A percentile compares a stretch with the other conserved stretches of the same genome.
These are phyloP conservation scores for Abscondita cerata DNA, from an alignment of 2,888 invertebrate species.

Conservation along the genomic window DNA sequence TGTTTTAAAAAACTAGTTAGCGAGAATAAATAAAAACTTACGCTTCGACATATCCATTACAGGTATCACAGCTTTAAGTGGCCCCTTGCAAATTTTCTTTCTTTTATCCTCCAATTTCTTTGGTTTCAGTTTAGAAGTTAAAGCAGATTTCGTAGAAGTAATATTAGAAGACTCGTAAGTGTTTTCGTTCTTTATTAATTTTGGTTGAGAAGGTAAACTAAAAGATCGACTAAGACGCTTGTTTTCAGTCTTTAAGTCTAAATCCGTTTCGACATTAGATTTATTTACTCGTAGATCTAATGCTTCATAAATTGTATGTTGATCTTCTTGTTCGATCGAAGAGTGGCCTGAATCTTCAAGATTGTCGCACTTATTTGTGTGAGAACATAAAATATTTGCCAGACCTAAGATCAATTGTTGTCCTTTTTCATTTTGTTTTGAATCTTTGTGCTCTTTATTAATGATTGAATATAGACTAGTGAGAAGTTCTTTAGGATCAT, in stretches of 20 bases:
- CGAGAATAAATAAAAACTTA: neutral
- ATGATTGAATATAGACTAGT: constrained; percentile 38
- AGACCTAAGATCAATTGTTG: constrained; percentile 36
- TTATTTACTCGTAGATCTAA: constrained; percentile 25
- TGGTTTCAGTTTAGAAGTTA: constrained; percentile 33
- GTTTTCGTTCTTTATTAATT: constrained; percentile 1
- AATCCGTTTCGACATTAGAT: constrained; percentile 16
- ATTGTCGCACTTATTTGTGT: constrained; percentile 13
- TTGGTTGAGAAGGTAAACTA: constrained; percentile 8
- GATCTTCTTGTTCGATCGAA: constrained; percentile 29
- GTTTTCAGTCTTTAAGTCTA: constrained; percentile 23
- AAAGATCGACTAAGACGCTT: constrained; percentile 31
- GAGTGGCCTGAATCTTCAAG: constrained; percentile 38
- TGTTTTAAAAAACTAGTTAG: neutral
- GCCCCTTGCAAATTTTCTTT: constrained; percentile 21
- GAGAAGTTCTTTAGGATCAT: constrained; percentile 37
- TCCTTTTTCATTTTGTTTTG: constrained; percentile 35
- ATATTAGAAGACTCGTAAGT: constrained; percentile 2
- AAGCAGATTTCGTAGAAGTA: neutral
- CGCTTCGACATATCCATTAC: constrained; percentile 38
- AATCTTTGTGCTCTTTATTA: constrained; percentile 28
- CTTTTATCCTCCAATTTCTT: constrained; percentile 29
- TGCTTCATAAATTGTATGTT: constrained; percentile 17
- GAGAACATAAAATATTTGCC: constrained; percentile 37
- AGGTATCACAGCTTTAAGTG: constrained; percentile 41